Base-by-base conservation (phyloP, 1,140 invertebrate species). In the Lucilia cuprina region DNA sequence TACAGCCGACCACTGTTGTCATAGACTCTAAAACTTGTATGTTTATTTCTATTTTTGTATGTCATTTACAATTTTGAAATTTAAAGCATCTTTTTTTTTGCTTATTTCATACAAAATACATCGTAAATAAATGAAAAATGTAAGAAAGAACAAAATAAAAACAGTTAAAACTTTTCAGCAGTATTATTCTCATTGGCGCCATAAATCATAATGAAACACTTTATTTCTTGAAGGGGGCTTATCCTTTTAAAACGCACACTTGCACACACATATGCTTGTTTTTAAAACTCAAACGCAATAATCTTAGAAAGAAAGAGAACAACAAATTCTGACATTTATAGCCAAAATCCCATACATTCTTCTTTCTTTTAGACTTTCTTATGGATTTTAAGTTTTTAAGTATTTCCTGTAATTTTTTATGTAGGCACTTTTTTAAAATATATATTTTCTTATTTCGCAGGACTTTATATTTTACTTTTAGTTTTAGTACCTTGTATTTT, bases 141-240 rank as follows among this genome's bases (percentile, higher is more conserved):
- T 55, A 55, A 19, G 19, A 21, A 70, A 70, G 19, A 70, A 21
- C 60, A 70, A 25, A 17, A 14, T 12, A n/a, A n/a, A 17, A n/a
- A 17, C 13, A n/a, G 14, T 60, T 14, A n/a, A 60, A 60, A n/a
- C 55, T 70, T 70, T 70, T 70, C 19, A 70, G n/a, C n/a, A 70
- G 65, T 70, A 70, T 25, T 70, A 70, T 70, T 19, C 65, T 70
- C 65, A 70, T 70, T 70, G 65, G 65, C 65, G 65, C 65, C 65
- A 70, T 70, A 70, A 70, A 70, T 70, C 65, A 70, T 70, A 70
- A 70, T 70, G 65, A 70, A 70, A 19, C 65, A 70, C 21, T 70
- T 70, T 70, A 70, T 25, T 70, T 70, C 65, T 19, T 70, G 10
- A 12, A 70, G 5, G 41, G 41, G 19, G 65, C 65, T 70, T 70